Evolutionary conservation across 1,140 invertebrate genomes (phyloP).

Genomic region (Latrodectus geometricus): DNA sequence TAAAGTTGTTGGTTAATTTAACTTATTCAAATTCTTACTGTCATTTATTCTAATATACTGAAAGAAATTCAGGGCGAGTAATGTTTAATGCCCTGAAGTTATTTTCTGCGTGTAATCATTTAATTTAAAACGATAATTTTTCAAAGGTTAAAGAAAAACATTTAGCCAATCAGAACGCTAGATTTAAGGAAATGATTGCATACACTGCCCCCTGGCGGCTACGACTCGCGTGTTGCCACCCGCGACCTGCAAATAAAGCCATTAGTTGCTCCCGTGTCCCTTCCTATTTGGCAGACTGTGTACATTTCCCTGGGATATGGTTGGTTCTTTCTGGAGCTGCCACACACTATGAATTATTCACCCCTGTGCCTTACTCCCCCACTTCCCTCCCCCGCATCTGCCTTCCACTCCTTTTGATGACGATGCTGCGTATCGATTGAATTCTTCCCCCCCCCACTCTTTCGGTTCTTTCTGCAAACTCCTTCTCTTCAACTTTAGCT

Average conservation of each 20-base stretch:
- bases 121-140: too few relatives aligned
- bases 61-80: too few relatives aligned
- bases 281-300: background rate
- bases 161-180: too few relatives aligned
- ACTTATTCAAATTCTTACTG: too few relatives aligned
- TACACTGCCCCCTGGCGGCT: background rate
- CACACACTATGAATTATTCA: constrained; percentile 55
- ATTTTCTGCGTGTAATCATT: too few relatives aligned
- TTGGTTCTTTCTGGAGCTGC: constrained; percentile 26
- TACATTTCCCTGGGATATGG: constrained; percentile 46
- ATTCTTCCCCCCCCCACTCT: constrained; percentile 6
- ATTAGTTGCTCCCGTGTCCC: constrained; percentile 26
- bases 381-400: background rate
- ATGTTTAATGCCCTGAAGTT: too few relatives aligned
- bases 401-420: constrained; percentile 34
- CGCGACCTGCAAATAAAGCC: constrained; percentile 54
- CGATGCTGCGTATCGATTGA: constrained; percentile 51
- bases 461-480: constrained; percentile 51
- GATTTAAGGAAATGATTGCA: too few relatives aligned
- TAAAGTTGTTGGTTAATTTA: too few relatives aligned
- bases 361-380: constrained; percentile 16
- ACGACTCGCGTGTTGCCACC: background rate
- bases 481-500: constrained; percentile 48
- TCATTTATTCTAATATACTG: too few relatives aligned
- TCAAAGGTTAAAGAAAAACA: too few relatives aligned